These are phyloP conservation scores for Drosophila mettleri DNA, from an alignment of 2,888 invertebrate species.

Conservation along the genomic window DNA sequence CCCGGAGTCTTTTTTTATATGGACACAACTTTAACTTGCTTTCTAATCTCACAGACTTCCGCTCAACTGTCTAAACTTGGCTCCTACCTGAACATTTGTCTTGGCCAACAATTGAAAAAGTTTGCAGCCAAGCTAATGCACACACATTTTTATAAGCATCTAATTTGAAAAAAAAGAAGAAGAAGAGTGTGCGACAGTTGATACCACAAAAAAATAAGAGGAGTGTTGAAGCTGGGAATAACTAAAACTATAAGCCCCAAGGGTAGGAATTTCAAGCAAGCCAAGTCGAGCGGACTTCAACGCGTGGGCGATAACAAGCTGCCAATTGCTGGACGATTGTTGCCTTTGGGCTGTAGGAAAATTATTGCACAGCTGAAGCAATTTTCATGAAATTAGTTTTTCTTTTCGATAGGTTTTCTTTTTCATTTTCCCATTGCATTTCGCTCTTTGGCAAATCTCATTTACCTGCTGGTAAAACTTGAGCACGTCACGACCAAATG, in stretches of 20 bases:
- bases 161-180: conserved; percentile 57
- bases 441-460: conserved; percentile 41
- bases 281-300: conserved; percentile 4
- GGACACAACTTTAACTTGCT: neutral
- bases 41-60: conserved; percentile 1
- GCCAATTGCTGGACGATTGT: conserved; percentile 60
- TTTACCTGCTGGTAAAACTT: conserved; percentile 58
- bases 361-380: conserved; percentile 78
- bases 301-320: conserved; percentile 56
- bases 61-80: neutral
- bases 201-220: neutral
- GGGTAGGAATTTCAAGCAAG: conserved; percentile 35
- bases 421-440: conserved; percentile 20
- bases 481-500: conserved; percentile 65
- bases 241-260: conserved; percentile 42
- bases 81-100: conserved; percentile 23
- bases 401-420: conserved; percentile 49
- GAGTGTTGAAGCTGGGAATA: conserved; percentile 19
- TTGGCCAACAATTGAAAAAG: conserved; percentile 61
- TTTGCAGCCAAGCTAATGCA: conserved; percentile 63
- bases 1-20: too few species aligned
- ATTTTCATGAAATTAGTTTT: conserved; percentile 80
- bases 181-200: conserved; percentile 39
- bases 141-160: conserved; percentile 72
- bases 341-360: conserved; percentile 59